These are phyloP conservation scores for Urophycis tenuis DNA, from an alignment of 2,797 vertebrate species.

Conservation along the genomic window DNA sequence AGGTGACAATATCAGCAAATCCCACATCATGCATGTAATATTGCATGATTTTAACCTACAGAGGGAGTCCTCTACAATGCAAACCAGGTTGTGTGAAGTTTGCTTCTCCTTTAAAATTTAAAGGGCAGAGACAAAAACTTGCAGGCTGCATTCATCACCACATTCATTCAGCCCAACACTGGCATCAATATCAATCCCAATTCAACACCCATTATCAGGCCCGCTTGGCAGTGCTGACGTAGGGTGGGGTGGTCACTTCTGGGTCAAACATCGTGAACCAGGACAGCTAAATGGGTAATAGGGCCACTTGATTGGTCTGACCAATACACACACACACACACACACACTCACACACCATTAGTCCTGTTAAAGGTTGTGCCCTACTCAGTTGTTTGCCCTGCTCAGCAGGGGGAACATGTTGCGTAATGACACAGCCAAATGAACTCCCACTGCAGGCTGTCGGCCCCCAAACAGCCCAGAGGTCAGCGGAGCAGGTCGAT, in stretches of 20 bases:
- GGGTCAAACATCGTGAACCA: slow-evolving; percentile 48
- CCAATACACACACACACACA: slow-evolving; percentile 19
- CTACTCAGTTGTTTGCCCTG: too few species aligned
- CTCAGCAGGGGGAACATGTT: neutral
- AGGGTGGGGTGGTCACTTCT: slow-evolving; percentile 42
- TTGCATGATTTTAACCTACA: neutral
- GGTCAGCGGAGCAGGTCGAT: neutral
- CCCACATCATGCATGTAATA: neutral
- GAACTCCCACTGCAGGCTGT: neutral
- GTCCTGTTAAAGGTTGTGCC: slow-evolving; percentile 27
- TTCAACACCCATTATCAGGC: slow-evolving; percentile 1
- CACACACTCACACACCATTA: slow-evolving; percentile 34
- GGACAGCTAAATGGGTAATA: slow-evolving; percentile 51
- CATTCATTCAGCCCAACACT: slow-evolving; percentile 12
- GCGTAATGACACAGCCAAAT: slow-evolving; percentile 1
- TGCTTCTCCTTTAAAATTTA: neutral
- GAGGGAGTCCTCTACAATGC: neutral
- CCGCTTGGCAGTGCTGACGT: slow-evolving; percentile 14
- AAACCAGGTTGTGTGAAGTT: neutral
- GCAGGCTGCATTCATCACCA: neutral
- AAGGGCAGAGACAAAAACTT: neutral
- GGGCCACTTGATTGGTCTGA: slow-evolving; percentile 56
- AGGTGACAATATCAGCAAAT: neutral
- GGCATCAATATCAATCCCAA: slow-evolving; percentile 29
- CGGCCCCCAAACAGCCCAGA: neutral